Evolutionary conservation across 2,797 vertebrate genomes (phyloP), one percentile per base, ranked within the genome.

Genomic region (Oreochromis grahami): DNA sequence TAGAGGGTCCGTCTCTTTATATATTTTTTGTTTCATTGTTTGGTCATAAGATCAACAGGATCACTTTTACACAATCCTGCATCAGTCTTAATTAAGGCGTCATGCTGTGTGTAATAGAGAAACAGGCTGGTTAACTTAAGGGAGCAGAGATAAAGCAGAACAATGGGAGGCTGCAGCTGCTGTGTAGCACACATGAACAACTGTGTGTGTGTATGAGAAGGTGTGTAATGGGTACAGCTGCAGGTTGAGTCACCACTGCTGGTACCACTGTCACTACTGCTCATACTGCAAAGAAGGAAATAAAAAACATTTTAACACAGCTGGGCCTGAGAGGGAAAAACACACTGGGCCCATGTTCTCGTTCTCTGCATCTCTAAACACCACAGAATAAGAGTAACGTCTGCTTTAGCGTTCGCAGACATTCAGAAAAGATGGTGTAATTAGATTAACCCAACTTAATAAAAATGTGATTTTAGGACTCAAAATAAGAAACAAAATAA

Each of bases 151-250:
- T 74, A 32, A 50, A 45, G 43, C 43, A 74, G 68, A 74, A 74
- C 68, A 74, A 74, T 50, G 26, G 26, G 15, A 74, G 68, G 68
- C 68, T 74, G 43, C 68, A 74, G 26, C 68, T 24, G 52, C 52
- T 50, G 68, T 50, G 26, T 32, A 32, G 26, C 41, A 74, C 68
- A 48, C 26, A 70, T 10, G 65, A 70, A 43, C 63, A 43, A 24
- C 36, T 43, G 63, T 10, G 63, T 65, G 60, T 41, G 60, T 70
- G 38, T 26, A 3, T 2, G 2, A 29, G 15, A 7, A 48, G 68
- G 15, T 72, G 41, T 74, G 43, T 48, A 72, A 72, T 72, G 68
- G 41, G 68, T 72, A 17, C 68, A 72, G 68, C 68, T 50, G 68
- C 68, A 72, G 68, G 43, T 74, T 50, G 68, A 74, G 43, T n/a